Evolutionary conservation across 2,113 vertebrate species (phyloP).

Genomic region (Tyto alba): DNA sequence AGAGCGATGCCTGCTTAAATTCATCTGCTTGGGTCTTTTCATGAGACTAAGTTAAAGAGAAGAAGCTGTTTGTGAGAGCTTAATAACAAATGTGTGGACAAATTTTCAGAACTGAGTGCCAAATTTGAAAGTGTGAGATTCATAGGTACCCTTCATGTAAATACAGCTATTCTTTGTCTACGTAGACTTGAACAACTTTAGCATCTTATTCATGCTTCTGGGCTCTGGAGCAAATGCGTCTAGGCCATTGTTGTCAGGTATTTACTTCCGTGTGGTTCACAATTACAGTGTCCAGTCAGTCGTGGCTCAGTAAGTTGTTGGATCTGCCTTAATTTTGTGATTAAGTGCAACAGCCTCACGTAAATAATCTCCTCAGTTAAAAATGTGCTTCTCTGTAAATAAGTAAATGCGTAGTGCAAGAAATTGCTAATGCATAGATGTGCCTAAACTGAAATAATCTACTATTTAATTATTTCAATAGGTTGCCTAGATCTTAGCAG

Average conservation of each 20-base stretch:
- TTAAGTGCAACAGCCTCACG: background rate
- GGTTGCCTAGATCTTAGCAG: background rate
- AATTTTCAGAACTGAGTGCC: background rate
- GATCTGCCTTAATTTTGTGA: background rate
- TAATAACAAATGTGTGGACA: background rate
- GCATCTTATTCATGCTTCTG: background rate
- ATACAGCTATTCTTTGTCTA: background rate
- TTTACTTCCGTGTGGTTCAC: background rate
- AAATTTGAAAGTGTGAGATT: background rate
- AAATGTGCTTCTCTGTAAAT: background rate
- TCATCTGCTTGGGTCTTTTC: background rate
- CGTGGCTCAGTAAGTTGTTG: background rate
- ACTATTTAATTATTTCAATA: background rate
- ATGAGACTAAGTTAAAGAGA: background rate
- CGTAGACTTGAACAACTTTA: background rate
- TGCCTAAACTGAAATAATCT: background rate
- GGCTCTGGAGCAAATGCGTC: background rate
- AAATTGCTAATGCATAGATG: background rate
- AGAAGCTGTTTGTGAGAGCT: background rate
- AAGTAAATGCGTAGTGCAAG: background rate
- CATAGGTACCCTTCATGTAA: background rate
- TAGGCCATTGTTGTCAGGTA: background rate
- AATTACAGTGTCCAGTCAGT: background rate
- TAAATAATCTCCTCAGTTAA: background rate
- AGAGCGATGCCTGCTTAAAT: background rate